Evolutionary conservation across 1,140 invertebrate species (phyloP).

Genomic region (Acromyrmex charruanus): DNA sequence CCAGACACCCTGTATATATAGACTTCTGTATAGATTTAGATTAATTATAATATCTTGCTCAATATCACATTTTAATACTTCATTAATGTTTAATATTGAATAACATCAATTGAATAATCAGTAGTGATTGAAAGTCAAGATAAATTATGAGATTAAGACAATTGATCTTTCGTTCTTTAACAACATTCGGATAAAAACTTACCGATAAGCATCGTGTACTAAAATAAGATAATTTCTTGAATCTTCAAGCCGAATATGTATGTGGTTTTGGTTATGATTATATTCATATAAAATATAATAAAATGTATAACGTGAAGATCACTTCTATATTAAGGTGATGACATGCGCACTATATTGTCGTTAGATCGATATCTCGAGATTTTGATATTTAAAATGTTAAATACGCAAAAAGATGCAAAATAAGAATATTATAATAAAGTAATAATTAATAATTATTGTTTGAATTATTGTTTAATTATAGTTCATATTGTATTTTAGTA

Average conservation of each 20-base stretch:
- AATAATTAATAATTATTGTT: too few relatives aligned
- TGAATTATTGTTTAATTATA: too few relatives aligned
- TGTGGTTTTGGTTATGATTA: background rate
- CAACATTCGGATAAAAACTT: background rate
- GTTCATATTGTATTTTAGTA: too few relatives aligned
- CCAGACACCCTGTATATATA: too few relatives aligned
- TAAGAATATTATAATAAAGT: too few relatives aligned
- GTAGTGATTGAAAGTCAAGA: background rate
- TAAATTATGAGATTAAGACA: constrained; percentile 11
- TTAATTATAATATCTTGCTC: background rate
- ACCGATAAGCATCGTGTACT: constrained; percentile 18
- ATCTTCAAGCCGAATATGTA: constrained; percentile 11
- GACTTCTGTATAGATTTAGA: background rate
- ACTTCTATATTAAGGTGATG: background rate
- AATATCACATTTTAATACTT: constrained; percentile 1
- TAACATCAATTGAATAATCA: background rate
- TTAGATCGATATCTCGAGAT: background rate
- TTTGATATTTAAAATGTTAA: background rate
- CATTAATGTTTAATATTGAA: background rate
- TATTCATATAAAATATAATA: constrained; percentile 9
- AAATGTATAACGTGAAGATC: constrained; percentile 17
- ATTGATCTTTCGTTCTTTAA: background rate
- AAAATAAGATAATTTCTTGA: constrained; percentile 14
- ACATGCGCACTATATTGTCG: background rate
- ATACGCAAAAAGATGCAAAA: too few relatives aligned